A percentile compares a stretch with the other conserved stretches of the same genome.
Evolutionary conservation across 2,888 invertebrate genomes (phyloP).

Genomic region (Hipparchia sbordonii): DNA sequence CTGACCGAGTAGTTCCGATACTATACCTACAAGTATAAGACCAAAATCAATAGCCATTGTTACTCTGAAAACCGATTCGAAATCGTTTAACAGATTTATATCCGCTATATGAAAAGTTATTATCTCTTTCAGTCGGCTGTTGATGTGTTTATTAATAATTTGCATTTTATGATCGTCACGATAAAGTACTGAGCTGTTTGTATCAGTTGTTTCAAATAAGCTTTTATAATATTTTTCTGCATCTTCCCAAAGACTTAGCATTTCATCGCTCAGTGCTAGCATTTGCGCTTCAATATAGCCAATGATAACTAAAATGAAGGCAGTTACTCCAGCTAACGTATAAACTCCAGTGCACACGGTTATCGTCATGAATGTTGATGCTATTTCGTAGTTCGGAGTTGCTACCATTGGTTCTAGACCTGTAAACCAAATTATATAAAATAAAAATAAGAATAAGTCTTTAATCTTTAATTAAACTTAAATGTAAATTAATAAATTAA

Average conservation of each 20-base stretch:
- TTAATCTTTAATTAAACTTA: no score
- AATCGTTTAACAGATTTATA: constrained; percentile 46
- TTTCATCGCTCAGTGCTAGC: constrained; percentile 55
- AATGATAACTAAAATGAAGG: constrained; percentile 51
- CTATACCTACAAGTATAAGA: constrained; percentile 51
- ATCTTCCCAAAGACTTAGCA: constrained; percentile 53
- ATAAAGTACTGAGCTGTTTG: background rate
- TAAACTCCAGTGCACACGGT: constrained; percentile 1
- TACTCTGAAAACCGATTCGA: constrained; percentile 52
- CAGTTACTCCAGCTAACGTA: constrained; percentile 37
- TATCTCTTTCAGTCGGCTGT: constrained; percentile 46
- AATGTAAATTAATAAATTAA: no score
- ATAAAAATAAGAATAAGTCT: no score
- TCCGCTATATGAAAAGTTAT: constrained; percentile 51
- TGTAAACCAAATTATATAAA: constrained; percentile 35
- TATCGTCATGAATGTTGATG: constrained; percentile 39
- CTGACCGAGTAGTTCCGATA: constrained; percentile 60
- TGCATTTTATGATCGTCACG: constrained; percentile 35
- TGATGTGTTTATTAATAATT: constrained; percentile 50
- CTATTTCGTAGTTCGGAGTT: constrained; percentile 60
- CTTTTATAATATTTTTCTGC: constrained; percentile 41
- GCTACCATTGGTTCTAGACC: constrained; percentile 60
- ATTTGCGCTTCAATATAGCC: constrained; percentile 64
- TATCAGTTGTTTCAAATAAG: constrained; percentile 1
- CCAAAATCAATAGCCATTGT: constrained; percentile 57